Conservation (phyloP, 1,140 invertebrate genomes). For the Fopius arisanus region DNA sequence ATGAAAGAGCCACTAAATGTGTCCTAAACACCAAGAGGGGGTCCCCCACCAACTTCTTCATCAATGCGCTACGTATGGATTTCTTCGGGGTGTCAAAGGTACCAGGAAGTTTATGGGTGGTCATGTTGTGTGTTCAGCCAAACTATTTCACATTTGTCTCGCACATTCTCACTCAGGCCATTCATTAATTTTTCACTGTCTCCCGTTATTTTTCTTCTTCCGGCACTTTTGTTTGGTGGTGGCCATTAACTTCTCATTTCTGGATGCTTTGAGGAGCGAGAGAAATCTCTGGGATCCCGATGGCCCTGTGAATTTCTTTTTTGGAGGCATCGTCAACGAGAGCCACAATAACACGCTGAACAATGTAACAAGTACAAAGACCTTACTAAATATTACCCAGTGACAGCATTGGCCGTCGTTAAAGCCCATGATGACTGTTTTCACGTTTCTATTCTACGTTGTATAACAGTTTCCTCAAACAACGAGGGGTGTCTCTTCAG, state of each 20-base stretch:
- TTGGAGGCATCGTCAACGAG: background rate
- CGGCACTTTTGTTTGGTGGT: background rate
- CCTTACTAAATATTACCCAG: conserved; percentile 2
- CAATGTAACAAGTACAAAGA: background rate
- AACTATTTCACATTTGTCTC: conserved; percentile 9
- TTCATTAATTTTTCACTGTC: background rate
- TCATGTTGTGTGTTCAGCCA: conserved; percentile 1
- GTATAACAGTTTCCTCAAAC: background rate
- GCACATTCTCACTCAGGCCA: background rate
- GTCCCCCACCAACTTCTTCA: background rate
- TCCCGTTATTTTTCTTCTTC: background rate
- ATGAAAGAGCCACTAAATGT: conserved; percentile 32
- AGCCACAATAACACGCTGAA: background rate
- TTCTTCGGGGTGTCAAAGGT: background rate
- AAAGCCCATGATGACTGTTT: conserved; percentile 6
- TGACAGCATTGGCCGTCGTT: background rate
- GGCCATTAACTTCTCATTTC: conserved; percentile 1
- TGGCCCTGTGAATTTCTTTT: background rate
- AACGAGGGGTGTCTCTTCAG: conserved; percentile 5
- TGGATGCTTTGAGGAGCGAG: background rate
- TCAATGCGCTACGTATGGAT: background rate
- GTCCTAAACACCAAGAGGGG: conserved; percentile 29
- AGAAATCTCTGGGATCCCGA: background rate
- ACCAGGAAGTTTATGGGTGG: conserved; percentile 16
- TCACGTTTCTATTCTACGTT: background rate